Evolutionary conservation across 2,888 invertebrate genomes (phyloP).

Genomic region (Heliconius sara): DNA sequence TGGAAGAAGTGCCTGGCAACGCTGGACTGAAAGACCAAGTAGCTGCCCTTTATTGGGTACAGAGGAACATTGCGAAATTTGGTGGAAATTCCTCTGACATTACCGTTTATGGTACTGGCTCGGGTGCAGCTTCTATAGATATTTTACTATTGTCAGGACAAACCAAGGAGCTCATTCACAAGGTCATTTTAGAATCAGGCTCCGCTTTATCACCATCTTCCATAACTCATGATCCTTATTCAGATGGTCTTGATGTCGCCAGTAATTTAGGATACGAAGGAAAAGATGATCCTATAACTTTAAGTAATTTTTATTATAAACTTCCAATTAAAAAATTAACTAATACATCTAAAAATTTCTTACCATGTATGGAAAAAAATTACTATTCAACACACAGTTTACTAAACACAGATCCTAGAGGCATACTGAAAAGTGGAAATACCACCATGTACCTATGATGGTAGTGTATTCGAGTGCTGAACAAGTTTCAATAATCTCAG

Average conservation of each 20-base stretch:
- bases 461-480: slow-evolving; percentile 60
- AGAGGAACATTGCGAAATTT: slow-evolving; percentile 70
- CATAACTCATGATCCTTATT: slow-evolving; percentile 61
- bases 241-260: slow-evolving; percentile 66
- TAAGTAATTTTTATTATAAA: slow-evolving; percentile 60
- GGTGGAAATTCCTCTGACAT: slow-evolving; percentile 70
- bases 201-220: slow-evolving; percentile 68
- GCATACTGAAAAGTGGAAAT: slow-evolving; percentile 56
- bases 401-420: slow-evolving; percentile 63
- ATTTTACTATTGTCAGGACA: slow-evolving; percentile 66
- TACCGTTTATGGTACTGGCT: slow-evolving; percentile 70
- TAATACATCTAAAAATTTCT: slow-evolving; percentile 56
- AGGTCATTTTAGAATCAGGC: slow-evolving; percentile 72
- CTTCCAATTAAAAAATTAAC: slow-evolving; percentile 52
- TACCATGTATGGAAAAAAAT: slow-evolving; percentile 67
- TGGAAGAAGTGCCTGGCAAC: slow-evolving; percentile 67
- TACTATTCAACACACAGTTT: slow-evolving; percentile 54
- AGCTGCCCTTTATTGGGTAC: slow-evolving; percentile 74
- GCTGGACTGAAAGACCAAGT: slow-evolving; percentile 77
- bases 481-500: slow-evolving; percentile 53
- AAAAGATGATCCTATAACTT: slow-evolving; percentile 48
- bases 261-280: slow-evolving; percentile 72
- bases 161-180: slow-evolving; percentile 64
- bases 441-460: slow-evolving; percentile 64
- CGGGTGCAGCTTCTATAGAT: slow-evolving; percentile 70